Percentiles rank a stretch among this genome's conserved stretches.
Conservation (phyloP, 2,113 vertebrate genomes). For the Indicator maculatus region DNA sequence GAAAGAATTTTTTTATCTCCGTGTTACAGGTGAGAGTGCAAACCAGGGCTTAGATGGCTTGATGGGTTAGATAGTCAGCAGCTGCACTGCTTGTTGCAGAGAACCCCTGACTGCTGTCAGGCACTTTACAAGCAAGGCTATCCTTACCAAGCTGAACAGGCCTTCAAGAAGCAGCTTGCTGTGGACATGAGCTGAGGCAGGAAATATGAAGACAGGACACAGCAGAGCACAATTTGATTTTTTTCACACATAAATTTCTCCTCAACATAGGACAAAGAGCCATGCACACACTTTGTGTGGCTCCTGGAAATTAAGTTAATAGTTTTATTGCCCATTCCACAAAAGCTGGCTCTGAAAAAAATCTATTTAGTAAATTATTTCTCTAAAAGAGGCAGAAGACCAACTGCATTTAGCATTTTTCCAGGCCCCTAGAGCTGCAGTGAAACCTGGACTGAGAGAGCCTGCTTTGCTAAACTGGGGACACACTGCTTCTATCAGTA, state of each 20-base stretch:
- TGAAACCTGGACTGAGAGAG: not conserved
- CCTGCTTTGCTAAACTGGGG: not conserved
- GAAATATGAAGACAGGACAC: not conserved
- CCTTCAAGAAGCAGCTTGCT: not conserved
- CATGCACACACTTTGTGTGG: not conserved
- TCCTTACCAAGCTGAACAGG: not conserved
- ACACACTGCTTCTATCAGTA: not conserved
- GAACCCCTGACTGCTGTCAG: not conserved
- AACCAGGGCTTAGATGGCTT: not conserved
- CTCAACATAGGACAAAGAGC: not conserved
- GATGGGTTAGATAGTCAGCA: accelerated
- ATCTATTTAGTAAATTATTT: not conserved
- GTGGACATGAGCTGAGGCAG: not conserved
- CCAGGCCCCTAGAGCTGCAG: not conserved
- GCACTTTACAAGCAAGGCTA: not conserved
- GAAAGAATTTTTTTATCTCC: not conserved
- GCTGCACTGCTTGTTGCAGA: not conserved
- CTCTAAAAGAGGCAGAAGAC: not conserved
- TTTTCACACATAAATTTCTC: not conserved
- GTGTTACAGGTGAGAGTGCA: not conserved
- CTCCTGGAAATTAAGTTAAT: not conserved
- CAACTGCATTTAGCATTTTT: not conserved
- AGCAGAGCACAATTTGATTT: not conserved
- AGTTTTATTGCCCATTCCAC: not conserved
- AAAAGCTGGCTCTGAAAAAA: not conserved